Conservation (phyloP, 2,797 vertebrate genomes). For the Lacerta viridis region DNA sequence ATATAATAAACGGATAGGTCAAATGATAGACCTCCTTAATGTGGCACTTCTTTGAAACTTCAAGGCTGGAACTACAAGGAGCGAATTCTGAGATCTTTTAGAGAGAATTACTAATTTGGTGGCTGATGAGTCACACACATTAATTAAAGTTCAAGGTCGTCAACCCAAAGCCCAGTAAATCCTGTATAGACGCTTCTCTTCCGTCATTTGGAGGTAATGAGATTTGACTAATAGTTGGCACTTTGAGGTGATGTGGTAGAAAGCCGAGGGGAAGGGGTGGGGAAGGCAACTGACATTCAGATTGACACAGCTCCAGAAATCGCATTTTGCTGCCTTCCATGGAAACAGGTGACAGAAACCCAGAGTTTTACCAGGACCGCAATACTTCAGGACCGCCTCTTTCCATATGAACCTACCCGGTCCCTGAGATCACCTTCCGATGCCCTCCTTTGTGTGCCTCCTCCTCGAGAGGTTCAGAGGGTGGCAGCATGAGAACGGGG, state of each 20-base stretch:
- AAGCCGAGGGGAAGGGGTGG: neutral
- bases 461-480: too few species aligned
- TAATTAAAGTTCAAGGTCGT: neutral
- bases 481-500: too few species aligned
- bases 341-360: too few species aligned
- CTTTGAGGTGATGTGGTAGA: neutral
- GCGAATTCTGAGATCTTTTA: neutral
- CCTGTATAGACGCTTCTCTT: neutral
- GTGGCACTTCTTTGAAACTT: constrained; percentile 14
- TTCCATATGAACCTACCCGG: too few species aligned
- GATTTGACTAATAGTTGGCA: neutral
- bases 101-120: neutral
- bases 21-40: neutral
- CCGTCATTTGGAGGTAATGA: neutral
- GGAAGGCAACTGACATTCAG: neutral
- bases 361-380: too few species aligned
- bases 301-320: neutral
- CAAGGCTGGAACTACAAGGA: neutral
- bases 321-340: too few species aligned
- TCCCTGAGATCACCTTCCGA: too few species aligned
- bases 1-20: neutral
- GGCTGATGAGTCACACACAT: neutral
- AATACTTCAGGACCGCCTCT: too few species aligned
- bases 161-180: neutral
- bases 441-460: too few species aligned